These are phyloP conservation scores for Hemistola chrysoprasaria DNA, from an alignment of 2,888 invertebrate genomes.

Conservation along the genomic window DNA sequence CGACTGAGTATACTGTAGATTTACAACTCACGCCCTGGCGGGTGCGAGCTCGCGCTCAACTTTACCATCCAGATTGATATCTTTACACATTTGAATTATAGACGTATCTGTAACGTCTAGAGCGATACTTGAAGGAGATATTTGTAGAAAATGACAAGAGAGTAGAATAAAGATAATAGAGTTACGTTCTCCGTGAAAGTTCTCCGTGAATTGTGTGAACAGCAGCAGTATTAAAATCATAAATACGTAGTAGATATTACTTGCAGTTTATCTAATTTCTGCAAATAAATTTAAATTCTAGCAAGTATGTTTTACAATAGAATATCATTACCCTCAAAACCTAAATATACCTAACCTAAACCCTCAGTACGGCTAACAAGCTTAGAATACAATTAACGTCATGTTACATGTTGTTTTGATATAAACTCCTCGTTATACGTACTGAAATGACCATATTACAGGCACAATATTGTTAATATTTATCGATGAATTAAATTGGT, in stretches of 20 bases:
- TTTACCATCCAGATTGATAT: constrained; percentile 44
- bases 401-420: constrained; percentile 30
- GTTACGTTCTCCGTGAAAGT: no score
- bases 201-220: no score
- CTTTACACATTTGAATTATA: constrained; percentile 38
- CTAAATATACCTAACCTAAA: constrained; percentile 23
- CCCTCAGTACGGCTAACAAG: constrained; percentile 29
- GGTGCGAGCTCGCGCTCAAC: constrained; percentile 46
- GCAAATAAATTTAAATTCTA: no score
- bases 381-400: constrained; percentile 31
- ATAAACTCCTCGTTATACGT: constrained; percentile 25
- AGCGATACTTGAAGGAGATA: constrained; percentile 2
- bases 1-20: constrained; percentile 45
- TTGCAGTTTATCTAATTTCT: no score
- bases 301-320: no score
- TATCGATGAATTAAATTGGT: constrained; percentile 37
- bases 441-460: constrained; percentile 29
- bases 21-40: constrained; percentile 58
- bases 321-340: constrained; percentile 1
- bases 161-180: no score
- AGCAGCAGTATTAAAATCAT: no score
- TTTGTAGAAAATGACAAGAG: no score
- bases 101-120: constrained; percentile 33
- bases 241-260: no score
- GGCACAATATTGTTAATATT: constrained; percentile 19